Evolutionary conservation across 1,140 invertebrate species (phyloP), one percentile per base, ranked within the genome.

Genomic region (Belonocnema kinseyi): DNA sequence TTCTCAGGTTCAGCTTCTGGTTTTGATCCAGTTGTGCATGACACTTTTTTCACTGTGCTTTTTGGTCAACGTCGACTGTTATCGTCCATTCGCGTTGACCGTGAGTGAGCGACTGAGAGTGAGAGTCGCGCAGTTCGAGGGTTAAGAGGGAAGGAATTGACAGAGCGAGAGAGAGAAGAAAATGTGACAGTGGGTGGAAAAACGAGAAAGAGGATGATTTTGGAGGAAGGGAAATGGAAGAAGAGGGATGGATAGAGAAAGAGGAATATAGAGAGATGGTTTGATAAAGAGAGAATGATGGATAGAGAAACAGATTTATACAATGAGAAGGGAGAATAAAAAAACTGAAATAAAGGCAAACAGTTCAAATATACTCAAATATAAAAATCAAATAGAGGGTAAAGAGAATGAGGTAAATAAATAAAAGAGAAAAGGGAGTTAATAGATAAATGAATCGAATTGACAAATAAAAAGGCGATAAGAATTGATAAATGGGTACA

Each of bases 111-210:
- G 58, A 66, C 58, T 46, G 40, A 46, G 40, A 46, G 40, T 66
- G 58, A 66, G 58, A 66, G 26, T 66, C 58, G 58, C 58, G 58
- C 58, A 66, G 33, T 33, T 66, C 33, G 58, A 66, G 58, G 26
- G 58, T 66, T 21, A 52, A n/a, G 33, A 50, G 14, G 50, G 51
- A 33, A 58, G 33, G 14, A 56, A 50, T 53, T 13, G 51, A 46
- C 6, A 8, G 40, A 46, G 40, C 10, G 40, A 46, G 46, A 33
- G 54, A n/a, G 51, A n/a, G 58, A 13, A 1, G 21, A 14, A 16
- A 14, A 14, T 66, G 12, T 11, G 13, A 14, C 26, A 14, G 11
- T 13, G 58, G 21, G 21, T 21, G 26, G 8, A 3, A 7, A 17
- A 17, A 54, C 16, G 53, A 54, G 21, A 66, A 66, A 33, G 58